Base-by-base conservation (phyloP, 2,113 vertebrate species). In the Melanocharis versteri region DNA sequence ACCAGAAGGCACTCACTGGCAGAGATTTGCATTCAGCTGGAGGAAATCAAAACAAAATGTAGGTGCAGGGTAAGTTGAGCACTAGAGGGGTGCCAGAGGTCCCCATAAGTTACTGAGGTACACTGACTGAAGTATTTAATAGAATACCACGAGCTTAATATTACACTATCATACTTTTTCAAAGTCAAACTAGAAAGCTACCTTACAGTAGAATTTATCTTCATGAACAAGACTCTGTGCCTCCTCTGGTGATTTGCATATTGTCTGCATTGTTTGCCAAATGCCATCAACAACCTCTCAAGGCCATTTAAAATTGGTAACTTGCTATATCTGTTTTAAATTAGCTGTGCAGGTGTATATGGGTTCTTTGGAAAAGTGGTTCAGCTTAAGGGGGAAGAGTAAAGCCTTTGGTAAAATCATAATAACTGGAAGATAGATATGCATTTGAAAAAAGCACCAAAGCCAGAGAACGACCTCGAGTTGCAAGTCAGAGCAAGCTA, bases 241-340 rank as follows among this genome's bases (percentile, higher is more conserved):
- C 2, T 1, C 64, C 61, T 57, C 64, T 40, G 51, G 44, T 78
- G 77, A 87, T 93, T 81, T 95, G 62, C 87, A 48, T 83, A 22
- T 37, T 40, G 18, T 77, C 68, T 87, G 19, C 48, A 33, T 78
- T 89, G 72, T 53, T 83, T 93, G 84, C 94, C 93, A 96, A 96
- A 93, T 72, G 73, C 90, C 79, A 93, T 87, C 54, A 89, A 91
- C 89, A 96, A 92, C 57, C n/a, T 96, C 92, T 89, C 92, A 64
- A 50, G 70, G 81, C 80, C 82, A 79, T 70, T 97, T 94, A 90
- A 87, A 94, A 83, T 69, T 21, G 22, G 39, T 68, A 89, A 80
- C 44, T 48, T 61, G 72, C 45, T 84, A 6, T 89, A 87, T 88
- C 40, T 96, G 70, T 89, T 82, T 83, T 70, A 86, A 96, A 92